Percentiles rank a stretch among this genome's conserved stretches.
phyloP scores from a whole-genome alignment of 2,888 invertebrate species.

The Agonopterix heracliana region DNA sequence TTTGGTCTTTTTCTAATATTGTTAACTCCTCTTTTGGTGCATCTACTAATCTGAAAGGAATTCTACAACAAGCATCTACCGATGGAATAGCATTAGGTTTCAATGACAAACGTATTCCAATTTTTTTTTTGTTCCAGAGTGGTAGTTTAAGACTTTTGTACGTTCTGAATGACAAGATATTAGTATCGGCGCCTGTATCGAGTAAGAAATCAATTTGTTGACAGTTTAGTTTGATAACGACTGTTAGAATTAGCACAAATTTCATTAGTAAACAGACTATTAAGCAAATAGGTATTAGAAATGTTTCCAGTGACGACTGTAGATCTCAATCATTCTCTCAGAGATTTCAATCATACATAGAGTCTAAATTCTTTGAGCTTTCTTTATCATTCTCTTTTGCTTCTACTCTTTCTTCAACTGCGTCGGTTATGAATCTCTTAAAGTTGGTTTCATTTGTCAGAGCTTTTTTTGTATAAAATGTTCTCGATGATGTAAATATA shows the following conservation, averaged over 20 bases:
- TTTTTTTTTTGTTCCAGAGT: neutral
- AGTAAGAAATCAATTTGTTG: neutral
- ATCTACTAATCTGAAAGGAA: neutral
- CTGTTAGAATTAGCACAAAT: neutral
- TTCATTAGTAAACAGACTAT: neutral
- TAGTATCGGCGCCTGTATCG: slow-evolving; percentile 2
- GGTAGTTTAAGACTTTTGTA: neutral
- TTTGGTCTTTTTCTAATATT: neutral
- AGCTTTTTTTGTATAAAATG: no score
- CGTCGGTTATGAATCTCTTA: no score
- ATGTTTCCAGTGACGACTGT: no score
- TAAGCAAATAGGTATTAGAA: slow-evolving; percentile 26
- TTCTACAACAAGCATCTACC: neutral
- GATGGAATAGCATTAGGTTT: neutral
- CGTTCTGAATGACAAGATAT: neutral
- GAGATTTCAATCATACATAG: no score
- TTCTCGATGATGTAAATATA: no score
- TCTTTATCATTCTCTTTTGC: no score
- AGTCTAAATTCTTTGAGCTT: no score
- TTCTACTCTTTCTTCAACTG: no score
- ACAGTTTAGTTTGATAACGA: neutral
- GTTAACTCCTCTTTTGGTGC: neutral
- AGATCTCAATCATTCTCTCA: no score
- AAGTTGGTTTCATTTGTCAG: no score
- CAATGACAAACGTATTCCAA: neutral